Conservation (phyloP, 2,113 vertebrate genomes). For the Podarcis raffonei region DNA sequence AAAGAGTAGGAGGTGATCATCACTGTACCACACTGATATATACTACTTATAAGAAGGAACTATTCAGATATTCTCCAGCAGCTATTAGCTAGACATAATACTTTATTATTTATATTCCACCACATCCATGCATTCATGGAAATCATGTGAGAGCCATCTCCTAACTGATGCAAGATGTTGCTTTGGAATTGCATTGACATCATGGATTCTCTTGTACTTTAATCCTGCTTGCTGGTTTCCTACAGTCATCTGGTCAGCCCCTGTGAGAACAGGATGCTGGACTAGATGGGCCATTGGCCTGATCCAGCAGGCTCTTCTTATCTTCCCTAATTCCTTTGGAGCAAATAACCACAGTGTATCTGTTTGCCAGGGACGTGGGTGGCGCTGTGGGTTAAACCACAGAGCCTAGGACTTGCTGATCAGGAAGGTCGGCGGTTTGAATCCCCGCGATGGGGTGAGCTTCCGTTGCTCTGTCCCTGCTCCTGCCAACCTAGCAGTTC, state of each 20-base stretch:
- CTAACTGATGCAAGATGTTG: background rate
- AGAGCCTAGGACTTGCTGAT: no score
- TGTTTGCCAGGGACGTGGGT: background rate
- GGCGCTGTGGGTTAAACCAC: no score
- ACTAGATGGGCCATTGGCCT: no score
- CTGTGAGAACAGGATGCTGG: no score
- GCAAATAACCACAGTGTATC: background rate
- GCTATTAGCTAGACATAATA: background rate
- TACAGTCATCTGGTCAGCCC: no score
- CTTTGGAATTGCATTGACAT: conserved; percentile 30
- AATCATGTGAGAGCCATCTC: background rate
- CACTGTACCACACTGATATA: background rate
- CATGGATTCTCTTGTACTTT: background rate
- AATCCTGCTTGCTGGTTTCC: no score
- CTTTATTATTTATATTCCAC: background rate
- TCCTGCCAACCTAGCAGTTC: no score
- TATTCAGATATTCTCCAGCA: background rate
- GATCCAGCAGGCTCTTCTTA: no score
- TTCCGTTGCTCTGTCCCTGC: no score
- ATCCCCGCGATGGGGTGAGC: no score
- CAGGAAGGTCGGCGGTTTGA: no score
- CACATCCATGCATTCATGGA: background rate
- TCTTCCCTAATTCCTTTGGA: background rate
- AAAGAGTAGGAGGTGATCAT: background rate
- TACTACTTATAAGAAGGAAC: background rate